Percentiles rank a stretch among this genome's conserved stretches.
Conservation (phyloP, 2,113 vertebrate species). For the Poeciliopsis occidentalis region DNA sequence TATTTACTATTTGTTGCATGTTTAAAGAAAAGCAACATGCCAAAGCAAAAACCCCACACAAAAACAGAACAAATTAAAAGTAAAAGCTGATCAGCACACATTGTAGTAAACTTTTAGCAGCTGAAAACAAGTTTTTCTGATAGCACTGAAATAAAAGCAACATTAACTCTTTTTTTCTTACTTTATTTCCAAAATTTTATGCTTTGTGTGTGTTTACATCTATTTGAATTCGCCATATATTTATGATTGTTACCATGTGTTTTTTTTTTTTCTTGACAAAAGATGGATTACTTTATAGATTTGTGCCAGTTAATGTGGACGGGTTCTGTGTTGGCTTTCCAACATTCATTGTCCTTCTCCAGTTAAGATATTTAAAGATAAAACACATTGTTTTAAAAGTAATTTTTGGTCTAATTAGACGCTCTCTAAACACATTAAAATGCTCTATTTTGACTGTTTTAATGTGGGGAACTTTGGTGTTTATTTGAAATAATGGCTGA, state of each 20-base stretch:
- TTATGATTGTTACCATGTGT: too few species aligned
- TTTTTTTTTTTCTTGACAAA: too few species aligned
- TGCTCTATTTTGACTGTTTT: not conserved
- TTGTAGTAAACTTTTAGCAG: not conserved
- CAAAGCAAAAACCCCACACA: too few species aligned
- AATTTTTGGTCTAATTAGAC: not conserved
- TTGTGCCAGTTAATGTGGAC: too few species aligned
- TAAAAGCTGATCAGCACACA: not conserved
- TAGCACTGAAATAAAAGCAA: not conserved
- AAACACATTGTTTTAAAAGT: not conserved
- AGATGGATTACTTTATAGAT: too few species aligned
- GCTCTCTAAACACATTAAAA: not conserved
- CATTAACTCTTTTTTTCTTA: not conserved
- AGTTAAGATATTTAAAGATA: not conserved
- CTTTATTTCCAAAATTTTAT: not conserved
- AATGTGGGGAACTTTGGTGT: not conserved
- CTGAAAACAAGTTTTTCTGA: not conserved
- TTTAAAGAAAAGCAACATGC: too few species aligned
- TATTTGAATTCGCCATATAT: too few species aligned
- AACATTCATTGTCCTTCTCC: not conserved
- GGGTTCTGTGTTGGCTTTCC: too few species aligned
- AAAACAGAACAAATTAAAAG: too few species aligned
- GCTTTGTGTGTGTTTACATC: not conserved
- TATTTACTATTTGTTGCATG: too few species aligned
- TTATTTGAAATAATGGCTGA: too few species aligned